phyloP scores from a whole-genome alignment of 2,888 invertebrate genomes.

The Pteria penguin region DNA sequence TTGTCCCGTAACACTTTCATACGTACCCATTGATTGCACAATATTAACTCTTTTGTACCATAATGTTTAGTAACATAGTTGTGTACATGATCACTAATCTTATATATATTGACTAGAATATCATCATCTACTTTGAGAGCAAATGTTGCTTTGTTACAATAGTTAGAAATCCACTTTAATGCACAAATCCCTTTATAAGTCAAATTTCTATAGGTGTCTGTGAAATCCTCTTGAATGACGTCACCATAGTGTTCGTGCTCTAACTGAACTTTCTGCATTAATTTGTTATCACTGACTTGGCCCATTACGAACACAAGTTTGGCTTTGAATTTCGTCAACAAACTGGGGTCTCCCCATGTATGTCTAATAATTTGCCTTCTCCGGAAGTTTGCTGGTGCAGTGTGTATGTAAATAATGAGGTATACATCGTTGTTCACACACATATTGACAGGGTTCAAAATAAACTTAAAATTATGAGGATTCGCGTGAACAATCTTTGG shows the following conservation, averaged over 20 bases:
- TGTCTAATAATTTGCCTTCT: conserved; percentile 74
- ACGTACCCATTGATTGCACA: conserved; percentile 78
- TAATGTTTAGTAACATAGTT: conserved; percentile 44
- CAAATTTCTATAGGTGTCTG: conserved; percentile 80
- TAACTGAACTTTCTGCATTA: conserved; percentile 67
- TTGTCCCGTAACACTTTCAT: conserved; percentile 79
- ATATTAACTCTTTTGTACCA: conserved; percentile 61
- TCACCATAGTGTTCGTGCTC: conserved; percentile 76
- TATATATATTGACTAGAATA: conserved; percentile 81
- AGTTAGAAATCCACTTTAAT: conserved; percentile 79
- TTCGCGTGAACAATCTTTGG: conserved; percentile 49
- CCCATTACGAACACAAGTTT: conserved; percentile 78
- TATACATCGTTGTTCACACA: conserved; percentile 62
- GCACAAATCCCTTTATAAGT: conserved; percentile 81
- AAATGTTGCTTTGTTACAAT: conserved; percentile 76
- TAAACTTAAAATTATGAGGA: conserved; percentile 67
- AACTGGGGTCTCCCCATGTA: conserved; percentile 75
- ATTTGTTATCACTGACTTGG: conserved; percentile 50
- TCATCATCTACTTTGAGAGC: conserved; percentile 81
- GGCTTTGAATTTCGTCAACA: conserved; percentile 62
- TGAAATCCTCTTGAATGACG: conserved; percentile 79
- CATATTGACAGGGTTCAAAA: conserved; percentile 62
- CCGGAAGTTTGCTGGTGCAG: conserved; percentile 76
- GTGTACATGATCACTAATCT: conserved; percentile 61
- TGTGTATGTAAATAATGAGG: conserved; percentile 77